These are phyloP conservation scores for Rhinoderma darwinii DNA, from an alignment of 2,113 vertebrate species.

Conservation along the genomic window DNA sequence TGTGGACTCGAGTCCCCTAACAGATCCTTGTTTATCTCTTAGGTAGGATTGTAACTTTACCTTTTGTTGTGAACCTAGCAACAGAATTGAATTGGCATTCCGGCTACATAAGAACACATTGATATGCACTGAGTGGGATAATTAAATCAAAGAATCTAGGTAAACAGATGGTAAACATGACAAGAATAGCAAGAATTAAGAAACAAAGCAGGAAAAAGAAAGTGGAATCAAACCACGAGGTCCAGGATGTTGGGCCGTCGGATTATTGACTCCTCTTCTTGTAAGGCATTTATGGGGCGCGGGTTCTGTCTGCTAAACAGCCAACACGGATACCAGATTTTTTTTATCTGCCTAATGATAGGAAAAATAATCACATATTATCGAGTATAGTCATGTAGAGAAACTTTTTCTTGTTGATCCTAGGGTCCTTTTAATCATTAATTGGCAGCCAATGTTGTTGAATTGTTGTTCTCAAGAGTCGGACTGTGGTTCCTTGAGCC, in stretches of 20 bases:
- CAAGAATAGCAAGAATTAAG: slow-evolving; percentile 8
- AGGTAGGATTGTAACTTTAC: slow-evolving; percentile 1
- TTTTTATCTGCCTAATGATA: background rate
- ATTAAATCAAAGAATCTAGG: slow-evolving; percentile 47
- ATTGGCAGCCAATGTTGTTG: too few species aligned
- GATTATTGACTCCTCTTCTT: background rate
- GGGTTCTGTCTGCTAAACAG: background rate
- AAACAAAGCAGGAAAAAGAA: background rate
- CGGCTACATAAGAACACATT: slow-evolving; percentile 14
- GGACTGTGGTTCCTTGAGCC: too few species aligned
- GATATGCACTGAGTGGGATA: slow-evolving; percentile 39
- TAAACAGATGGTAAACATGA: slow-evolving; percentile 56
- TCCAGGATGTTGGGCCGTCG: background rate
- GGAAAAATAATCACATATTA: background rate
- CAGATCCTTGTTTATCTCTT: background rate
- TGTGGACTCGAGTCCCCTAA: background rate
- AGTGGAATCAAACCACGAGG: background rate
- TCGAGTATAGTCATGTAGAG: too few species aligned
- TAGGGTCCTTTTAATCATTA: too few species aligned
- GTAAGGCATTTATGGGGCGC: background rate
- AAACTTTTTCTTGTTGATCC: too few species aligned
- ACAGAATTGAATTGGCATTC: slow-evolving; percentile 45
- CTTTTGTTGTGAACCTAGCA: slow-evolving; percentile 23
- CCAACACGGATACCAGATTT: background rate
- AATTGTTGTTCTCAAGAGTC: too few species aligned